Evolutionary conservation across 2,888 invertebrate species (phyloP).

Genomic region (Chaetogeoica ovagalla): DNA sequence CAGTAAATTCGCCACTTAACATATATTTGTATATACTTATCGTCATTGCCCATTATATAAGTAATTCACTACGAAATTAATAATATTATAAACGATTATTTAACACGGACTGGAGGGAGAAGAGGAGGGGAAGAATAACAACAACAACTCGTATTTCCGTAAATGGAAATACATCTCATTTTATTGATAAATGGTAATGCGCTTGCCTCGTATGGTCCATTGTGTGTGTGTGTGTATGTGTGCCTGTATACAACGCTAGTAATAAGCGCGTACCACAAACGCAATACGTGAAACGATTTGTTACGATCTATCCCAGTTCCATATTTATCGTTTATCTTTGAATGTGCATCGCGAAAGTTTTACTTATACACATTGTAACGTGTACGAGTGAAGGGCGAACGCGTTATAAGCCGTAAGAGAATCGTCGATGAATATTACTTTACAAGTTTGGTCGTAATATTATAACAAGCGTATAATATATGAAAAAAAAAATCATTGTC

Average conservation of each 20-base stretch:
- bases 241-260: conserved; percentile 1
- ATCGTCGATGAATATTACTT: too few relatives aligned
- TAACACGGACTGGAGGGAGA: background rate
- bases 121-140: conserved; percentile 14
- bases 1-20: too few relatives aligned
- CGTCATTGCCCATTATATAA: background rate
- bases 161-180: conserved; percentile 24
- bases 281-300: conserved; percentile 32
- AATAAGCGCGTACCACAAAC: background rate
- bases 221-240: too few relatives aligned
- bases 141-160: conserved; percentile 1
- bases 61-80: conserved; percentile 17
- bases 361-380: too few relatives aligned
- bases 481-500: conserved; percentile 5
- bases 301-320: conserved; percentile 33
- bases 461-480: background rate
- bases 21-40: background rate
- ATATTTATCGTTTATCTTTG: background rate
- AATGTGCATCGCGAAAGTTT: background rate
- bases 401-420: background rate
- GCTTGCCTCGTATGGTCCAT: conserved; percentile 1
- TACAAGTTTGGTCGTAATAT: background rate
- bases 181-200: conserved; percentile 44
- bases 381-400: conserved; percentile 23
- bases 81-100: conserved; percentile 6